Base-by-base conservation (phyloP, 2,888 invertebrate species). In the Plagodis pulveraria region DNA sequence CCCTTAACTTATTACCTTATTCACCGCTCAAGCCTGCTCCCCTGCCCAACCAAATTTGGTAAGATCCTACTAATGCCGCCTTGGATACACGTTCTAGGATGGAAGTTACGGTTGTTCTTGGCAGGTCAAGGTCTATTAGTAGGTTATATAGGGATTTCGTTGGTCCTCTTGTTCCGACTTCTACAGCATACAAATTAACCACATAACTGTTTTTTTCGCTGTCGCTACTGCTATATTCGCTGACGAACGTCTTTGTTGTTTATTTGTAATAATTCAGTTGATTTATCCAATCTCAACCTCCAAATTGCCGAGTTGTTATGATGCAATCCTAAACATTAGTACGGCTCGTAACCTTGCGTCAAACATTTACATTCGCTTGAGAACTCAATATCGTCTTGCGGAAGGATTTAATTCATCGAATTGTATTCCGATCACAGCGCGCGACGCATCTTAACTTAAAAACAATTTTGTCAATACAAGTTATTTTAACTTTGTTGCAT, bases 321-420 rank as follows among this genome's bases (percentile, higher is more conserved):
- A 71, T 77, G 71, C 72, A 76, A 75, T 65, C 36, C 45, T 32
- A 64, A 65, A 62, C 62, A 68, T 62, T 66, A 64, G 58, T 63
- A 65, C 59, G 57, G 53, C 61, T 49, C 51, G 53, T 72, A 73
- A 75, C 79, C 80, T 79, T 79, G 80, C 66, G 57, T 71, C 55
- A 67, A 67, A 68, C 75, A 74, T 73, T 73, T 70, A 70, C 75
- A 69, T 67, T 67, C 58, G 63, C 51, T 51, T 59, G 51, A 52
- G 54, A 67, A 60, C 64, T 56, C 53, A 48, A 70, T 63, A 68
- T 68, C 66, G 63, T 65, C 59, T 66, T 45, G 58, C 63, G 63
- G 66, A 70, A 69, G 63, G 59, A 62, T 57, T 60, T 57, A 63
- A 68, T 70, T 68, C 63, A 67, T 65, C 69, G 49, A 56, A 60